Evolutionary conservation across 2,888 invertebrate genomes (phyloP).

Genomic region (Willowsia nigromaculata): DNA sequence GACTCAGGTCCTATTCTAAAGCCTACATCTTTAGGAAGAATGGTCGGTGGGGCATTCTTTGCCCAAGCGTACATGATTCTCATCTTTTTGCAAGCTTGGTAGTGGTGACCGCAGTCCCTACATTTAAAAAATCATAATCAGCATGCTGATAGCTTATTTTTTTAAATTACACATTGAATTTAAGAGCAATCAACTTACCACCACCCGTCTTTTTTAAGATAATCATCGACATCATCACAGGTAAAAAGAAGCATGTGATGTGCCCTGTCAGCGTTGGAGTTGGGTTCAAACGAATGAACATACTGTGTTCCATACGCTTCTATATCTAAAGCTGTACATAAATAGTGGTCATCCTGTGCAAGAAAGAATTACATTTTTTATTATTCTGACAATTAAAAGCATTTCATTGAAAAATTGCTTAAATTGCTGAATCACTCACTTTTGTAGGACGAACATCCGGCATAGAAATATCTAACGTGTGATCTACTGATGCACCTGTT

Average conservation of each 20-base stretch:
- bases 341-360: slow-evolving; percentile 81
- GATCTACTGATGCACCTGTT: not conserved
- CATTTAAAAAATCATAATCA: slow-evolving; percentile 6
- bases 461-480: slow-evolving; percentile 75
- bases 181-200: slow-evolving; percentile 66
- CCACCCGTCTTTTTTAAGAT: slow-evolving; percentile 67
- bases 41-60: slow-evolving; percentile 83
- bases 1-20: slow-evolving; percentile 82
- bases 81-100: slow-evolving; percentile 80
- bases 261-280: slow-evolving; percentile 82
- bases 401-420: not conserved
- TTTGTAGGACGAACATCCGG: slow-evolving; percentile 76
- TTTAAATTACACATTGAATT: not conserved
- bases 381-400: not conserved
- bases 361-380: not conserved
- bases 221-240: slow-evolving; percentile 80
- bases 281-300: slow-evolving; percentile 80
- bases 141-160: no score
- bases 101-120: slow-evolving; percentile 82
- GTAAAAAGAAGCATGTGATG: slow-evolving; percentile 84
- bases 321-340: slow-evolving; percentile 80
- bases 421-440: slow-evolving; percentile 38
- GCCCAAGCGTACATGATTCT: slow-evolving; percentile 84
- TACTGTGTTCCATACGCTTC: slow-evolving; percentile 79
- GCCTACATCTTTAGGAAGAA: slow-evolving; percentile 82